phyloP scores from a whole-genome alignment of 2,797 vertebrate genomes.

The Darevskia mixta region DNA sequence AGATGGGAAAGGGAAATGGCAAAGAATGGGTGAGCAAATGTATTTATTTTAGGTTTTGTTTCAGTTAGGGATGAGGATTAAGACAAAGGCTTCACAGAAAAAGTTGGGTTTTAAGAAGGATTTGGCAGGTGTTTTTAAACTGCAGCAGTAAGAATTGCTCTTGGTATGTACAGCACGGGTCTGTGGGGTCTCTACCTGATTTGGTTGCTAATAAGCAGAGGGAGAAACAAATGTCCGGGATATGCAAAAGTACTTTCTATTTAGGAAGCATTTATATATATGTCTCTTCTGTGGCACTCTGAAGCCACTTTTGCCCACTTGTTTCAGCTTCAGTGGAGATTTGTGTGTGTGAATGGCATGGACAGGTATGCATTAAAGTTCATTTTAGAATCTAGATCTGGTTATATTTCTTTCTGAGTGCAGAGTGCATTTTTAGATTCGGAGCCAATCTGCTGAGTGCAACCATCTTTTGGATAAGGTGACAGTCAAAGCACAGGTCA shows the following conservation, averaged over 20 bases:
- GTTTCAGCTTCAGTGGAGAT: neutral
- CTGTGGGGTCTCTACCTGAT: slow-evolving; percentile 16
- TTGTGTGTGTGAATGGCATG: neutral
- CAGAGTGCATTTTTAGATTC: neutral
- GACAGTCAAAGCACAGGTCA: neutral
- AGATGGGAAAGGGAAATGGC: neutral
- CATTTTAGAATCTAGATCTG: neutral
- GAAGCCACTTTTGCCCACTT: too few relatives aligned
- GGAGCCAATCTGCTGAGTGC: neutral
- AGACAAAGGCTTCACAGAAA: neutral
- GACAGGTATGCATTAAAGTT: neutral
- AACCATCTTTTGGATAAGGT: neutral
- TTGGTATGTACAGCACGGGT: neutral
- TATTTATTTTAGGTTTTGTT: neutral
- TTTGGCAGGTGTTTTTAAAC: neutral
- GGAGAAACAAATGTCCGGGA: neutral
- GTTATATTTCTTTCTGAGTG: neutral
- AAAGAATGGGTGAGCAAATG: neutral
- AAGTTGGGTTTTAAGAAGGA: neutral
- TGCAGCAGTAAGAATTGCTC: neutral
- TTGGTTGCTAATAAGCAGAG: neutral
- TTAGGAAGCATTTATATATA: neutral
- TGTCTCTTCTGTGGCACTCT: neutral
- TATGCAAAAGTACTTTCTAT: neutral
- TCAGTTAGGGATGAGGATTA: neutral